Conservation (phyloP, 2,888 invertebrate genomes). For the Perizoma flavofasciatum region DNA sequence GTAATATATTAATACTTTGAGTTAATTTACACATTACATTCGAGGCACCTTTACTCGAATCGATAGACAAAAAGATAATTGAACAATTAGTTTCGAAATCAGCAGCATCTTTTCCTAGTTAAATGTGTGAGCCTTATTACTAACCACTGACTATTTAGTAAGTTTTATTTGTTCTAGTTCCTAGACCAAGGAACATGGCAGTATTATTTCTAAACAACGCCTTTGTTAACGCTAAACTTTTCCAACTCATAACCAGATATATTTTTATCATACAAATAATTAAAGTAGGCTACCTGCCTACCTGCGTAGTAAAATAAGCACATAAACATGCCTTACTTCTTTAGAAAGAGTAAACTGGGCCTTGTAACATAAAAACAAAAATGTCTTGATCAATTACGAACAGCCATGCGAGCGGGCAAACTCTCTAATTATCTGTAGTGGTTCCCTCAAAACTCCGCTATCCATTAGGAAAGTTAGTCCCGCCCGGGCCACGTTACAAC, state of each 20-base stretch:
- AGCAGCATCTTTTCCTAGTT: conserved; percentile 40
- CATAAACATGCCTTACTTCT: too few relatives aligned
- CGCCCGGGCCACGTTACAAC: conserved; percentile 49
- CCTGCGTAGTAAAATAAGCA: too few relatives aligned
- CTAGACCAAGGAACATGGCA: conserved; percentile 59
- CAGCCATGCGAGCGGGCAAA: conserved; percentile 61
- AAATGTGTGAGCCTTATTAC: conserved; percentile 22
- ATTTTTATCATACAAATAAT: conserved; percentile 45
- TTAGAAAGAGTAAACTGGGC: too few relatives aligned
- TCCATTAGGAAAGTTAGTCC: conserved; percentile 72
- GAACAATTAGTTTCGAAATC: conserved; percentile 34
- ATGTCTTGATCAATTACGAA: conserved; percentile 70
- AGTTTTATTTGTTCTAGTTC: conserved; percentile 35
- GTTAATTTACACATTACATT: not conserved
- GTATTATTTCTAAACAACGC: conserved; percentile 78
- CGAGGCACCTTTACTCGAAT: conserved; percentile 9
- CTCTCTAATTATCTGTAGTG: conserved; percentile 73
- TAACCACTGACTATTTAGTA: conserved; percentile 29
- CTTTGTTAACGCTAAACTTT: conserved; percentile 63
- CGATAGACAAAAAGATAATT: conserved; percentile 28
- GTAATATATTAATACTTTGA: conserved; percentile 2
- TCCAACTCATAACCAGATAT: conserved; percentile 57
- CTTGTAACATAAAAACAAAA: conserved; percentile 38
- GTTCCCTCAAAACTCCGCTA: conserved; percentile 69
- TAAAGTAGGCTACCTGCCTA: too few relatives aligned